phyloP scores from a whole-genome alignment of 1,140 invertebrate genomes.

The Drosophila lacertosa region DNA sequence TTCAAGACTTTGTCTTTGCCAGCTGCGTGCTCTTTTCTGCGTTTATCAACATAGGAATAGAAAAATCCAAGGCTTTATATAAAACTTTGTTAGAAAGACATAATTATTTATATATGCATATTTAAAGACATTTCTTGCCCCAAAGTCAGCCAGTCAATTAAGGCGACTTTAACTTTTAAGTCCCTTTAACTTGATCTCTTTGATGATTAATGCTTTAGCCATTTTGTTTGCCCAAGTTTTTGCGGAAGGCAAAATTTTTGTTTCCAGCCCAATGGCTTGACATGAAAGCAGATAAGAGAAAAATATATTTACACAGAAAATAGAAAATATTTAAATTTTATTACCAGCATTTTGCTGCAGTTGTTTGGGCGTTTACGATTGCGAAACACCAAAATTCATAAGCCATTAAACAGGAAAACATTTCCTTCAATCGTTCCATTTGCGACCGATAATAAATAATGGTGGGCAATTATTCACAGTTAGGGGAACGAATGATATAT shows the following conservation, averaged over 20 bases:
- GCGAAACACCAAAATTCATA: slow-evolving; percentile 28
- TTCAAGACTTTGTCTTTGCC: slow-evolving; percentile 9
- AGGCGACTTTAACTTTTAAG: slow-evolving; percentile 11
- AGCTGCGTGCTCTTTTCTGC: slow-evolving; percentile 25
- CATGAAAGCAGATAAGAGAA: slow-evolving; percentile 16
- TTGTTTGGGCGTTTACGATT: slow-evolving; percentile 26
- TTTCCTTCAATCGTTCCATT: slow-evolving; percentile 28
- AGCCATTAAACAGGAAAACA: slow-evolving; percentile 9
- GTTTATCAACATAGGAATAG: slow-evolving; percentile 44
- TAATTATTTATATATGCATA: background rate
- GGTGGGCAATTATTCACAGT: slow-evolving; percentile 61
- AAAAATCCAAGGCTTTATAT: slow-evolving; percentile 37
- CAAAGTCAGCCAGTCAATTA: background rate
- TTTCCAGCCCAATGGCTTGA: slow-evolving; percentile 35
- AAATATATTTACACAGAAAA: too few species aligned
- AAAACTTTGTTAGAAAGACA: slow-evolving; percentile 7
- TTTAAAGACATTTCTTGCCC: background rate
- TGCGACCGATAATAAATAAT: slow-evolving; percentile 53
- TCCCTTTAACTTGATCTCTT: slow-evolving; percentile 5
- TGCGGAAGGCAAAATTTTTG: slow-evolving; percentile 9
- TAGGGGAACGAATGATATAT: slow-evolving; percentile 27
- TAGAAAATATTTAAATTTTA: slow-evolving; percentile 35
- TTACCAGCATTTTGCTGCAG: slow-evolving; percentile 28
- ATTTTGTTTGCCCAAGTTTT: slow-evolving; percentile 13
- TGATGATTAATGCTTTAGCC: slow-evolving; percentile 24